Evolutionary conservation across 2,797 vertebrate genomes (phyloP).

Genomic region (Mus spretus): DNA sequence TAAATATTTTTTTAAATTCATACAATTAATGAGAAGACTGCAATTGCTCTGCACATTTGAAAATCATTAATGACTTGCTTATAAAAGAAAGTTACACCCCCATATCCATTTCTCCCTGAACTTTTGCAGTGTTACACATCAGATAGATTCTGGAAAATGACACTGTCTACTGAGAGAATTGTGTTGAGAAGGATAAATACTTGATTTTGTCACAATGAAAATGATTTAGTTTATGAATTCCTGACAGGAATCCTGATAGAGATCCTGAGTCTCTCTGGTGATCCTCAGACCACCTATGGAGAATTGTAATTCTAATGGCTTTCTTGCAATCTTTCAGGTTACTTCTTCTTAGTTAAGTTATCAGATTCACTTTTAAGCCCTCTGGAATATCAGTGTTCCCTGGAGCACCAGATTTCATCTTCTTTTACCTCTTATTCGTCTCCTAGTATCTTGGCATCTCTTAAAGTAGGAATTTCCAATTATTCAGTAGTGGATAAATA

Average conservation of each 20-base stretch:
- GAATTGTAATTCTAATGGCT: background rate
- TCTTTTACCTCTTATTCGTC: background rate
- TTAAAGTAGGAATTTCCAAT: background rate
- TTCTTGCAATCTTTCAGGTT: conserved; percentile 15
- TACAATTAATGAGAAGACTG: background rate
- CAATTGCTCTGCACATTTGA: background rate
- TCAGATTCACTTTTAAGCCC: background rate
- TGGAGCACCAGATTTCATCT: background rate
- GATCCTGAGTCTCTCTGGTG: background rate
- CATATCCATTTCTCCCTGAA: background rate
- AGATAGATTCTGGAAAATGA: background rate
- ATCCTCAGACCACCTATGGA: background rate
- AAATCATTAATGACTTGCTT: background rate
- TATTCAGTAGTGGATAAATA: background rate
- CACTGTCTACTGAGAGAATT: background rate
- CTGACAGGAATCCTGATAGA: background rate
- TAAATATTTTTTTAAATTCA: background rate
- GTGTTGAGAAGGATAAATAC: background rate
- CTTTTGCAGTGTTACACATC: background rate
- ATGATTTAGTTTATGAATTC: background rate
- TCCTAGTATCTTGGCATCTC: background rate
- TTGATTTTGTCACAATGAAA: conserved; percentile 5
- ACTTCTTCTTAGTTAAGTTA: background rate
- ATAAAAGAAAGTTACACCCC: background rate
- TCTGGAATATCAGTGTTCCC: background rate